These are phyloP conservation scores for Empidonax traillii DNA, from an alignment of 2,113 vertebrate species.

Conservation along the genomic window DNA sequence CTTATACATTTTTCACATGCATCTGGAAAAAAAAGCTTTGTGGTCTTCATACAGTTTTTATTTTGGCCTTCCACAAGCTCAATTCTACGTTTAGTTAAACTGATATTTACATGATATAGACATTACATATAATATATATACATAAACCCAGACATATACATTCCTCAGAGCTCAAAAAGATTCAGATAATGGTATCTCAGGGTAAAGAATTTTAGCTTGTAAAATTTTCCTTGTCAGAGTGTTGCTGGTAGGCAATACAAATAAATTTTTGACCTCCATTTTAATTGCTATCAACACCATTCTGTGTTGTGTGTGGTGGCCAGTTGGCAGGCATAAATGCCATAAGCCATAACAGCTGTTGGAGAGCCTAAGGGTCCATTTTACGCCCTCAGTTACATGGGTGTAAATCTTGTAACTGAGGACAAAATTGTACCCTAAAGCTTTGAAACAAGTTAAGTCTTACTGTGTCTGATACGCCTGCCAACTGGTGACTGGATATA, in stretches of 20 bases:
- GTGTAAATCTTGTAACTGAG: constrained; percentile 49
- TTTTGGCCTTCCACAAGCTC: background rate
- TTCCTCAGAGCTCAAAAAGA: background rate
- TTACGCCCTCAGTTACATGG: constrained; percentile 25
- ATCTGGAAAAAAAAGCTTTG: background rate
- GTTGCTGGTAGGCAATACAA: background rate
- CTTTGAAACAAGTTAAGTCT: constrained; percentile 36
- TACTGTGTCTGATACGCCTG: background rate
- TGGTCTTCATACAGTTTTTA: background rate
- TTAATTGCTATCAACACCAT: background rate
- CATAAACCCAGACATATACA: too few relatives aligned
- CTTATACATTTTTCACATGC: background rate
- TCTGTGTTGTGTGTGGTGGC: constrained; percentile 17
- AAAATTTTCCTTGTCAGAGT: background rate
- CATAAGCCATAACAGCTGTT: constrained; percentile 45
- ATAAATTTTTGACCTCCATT: constrained; percentile 14
- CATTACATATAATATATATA: too few relatives aligned
- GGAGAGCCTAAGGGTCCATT: constrained; percentile 34
- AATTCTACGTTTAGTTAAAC: background rate
- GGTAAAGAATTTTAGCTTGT: background rate
- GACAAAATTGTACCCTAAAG: constrained; percentile 35
- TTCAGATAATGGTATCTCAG: background rate
- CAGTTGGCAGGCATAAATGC: constrained; percentile 44
- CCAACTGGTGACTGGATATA: constrained; percentile 9
- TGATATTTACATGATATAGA: too few relatives aligned